These are phyloP conservation scores for Trileptium ribeirensis DNA, from an alignment of 2,888 invertebrate genomes.

Conservation along the genomic window DNA sequence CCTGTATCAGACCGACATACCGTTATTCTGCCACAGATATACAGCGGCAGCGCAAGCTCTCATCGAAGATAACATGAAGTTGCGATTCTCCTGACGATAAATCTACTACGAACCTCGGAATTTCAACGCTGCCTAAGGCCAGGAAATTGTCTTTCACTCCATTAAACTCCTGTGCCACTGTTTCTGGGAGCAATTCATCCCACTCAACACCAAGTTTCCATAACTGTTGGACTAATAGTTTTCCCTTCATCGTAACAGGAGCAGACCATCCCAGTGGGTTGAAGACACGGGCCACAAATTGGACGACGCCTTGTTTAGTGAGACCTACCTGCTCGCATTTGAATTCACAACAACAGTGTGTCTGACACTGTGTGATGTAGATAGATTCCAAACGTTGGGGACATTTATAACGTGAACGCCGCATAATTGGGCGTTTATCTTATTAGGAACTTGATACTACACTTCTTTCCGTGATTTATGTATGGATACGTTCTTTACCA, in stretches of 20 bases:
- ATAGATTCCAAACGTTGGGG: too few relatives aligned
- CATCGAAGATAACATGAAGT: conserved; percentile 4
- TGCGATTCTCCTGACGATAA: neutral
- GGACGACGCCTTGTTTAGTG: neutral
- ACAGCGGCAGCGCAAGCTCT: neutral
- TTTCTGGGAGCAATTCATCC: neutral
- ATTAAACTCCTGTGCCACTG: neutral
- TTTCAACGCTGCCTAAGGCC: neutral
- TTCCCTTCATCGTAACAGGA: neutral
- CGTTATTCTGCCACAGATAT: neutral
- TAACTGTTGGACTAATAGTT: neutral
- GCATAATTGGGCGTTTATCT: too few relatives aligned
- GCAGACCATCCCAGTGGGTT: conserved; percentile 1
- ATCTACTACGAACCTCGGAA: neutral
- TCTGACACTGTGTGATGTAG: too few relatives aligned
- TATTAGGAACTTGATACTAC: too few relatives aligned
- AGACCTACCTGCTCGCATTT: too few relatives aligned
- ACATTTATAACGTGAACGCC: too few relatives aligned
- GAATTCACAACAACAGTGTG: too few relatives aligned
- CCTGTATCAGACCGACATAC: neutral
- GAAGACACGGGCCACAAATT: neutral
- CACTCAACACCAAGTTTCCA: conserved; percentile 9
- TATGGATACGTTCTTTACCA: too few relatives aligned
- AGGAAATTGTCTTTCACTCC: too few relatives aligned
- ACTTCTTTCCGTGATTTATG: too few relatives aligned